Evolutionary conservation across 2,797 vertebrate genomes (phyloP), one percentile per base, ranked within the genome.

Genomic region (Silurus lanzhouensis): DNA sequence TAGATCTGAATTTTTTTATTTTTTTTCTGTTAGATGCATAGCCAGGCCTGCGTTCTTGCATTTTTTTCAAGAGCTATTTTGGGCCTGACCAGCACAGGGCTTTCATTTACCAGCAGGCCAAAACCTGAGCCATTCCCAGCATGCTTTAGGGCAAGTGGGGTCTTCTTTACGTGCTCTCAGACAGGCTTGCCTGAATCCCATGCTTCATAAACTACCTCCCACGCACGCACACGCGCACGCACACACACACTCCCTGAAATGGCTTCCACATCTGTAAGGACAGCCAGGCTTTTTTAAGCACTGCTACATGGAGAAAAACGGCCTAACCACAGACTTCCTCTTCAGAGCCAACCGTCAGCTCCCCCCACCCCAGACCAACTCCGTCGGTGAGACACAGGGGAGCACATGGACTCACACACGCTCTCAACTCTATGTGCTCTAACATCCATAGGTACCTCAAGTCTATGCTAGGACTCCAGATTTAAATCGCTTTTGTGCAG

Each of bases 321-420:
- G 95, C 95, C 96, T 94, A 92, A 97, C 97, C 97, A 96, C 97
- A 94, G 89, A 95, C 96, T 97, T 98, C 97, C 97, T 97, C 95
- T 93, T 95, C 94, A 93, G 90, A 93, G 90, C 92, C 90, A 92
- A 93, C 93, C 88, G 92, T 93, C 93, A 94, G 93, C 93, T 92
- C 91, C 91, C 92, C 94, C 92, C 17, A 44, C 94, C 93, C 94
- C 94, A 92, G 93, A 88, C 88, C 89, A 92, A 88, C 83, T 85
- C 82, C 84, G 0, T 78, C 74, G 82, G 55, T 91, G 82, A 84
- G 79, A 85, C 84, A 84, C 64, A 78, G 82, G 70, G 67, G 72
- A 66, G 19, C 72, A 70, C 52, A 60, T 60, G 85, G 38, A 22
- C 68, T 86, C 72, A 75, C 55, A 81, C 55, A 77, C 19, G 60